A percentile compares a stretch with the other conserved stretches of the same genome.
phyloP scores from a whole-genome alignment of 2,797 vertebrate species.

The Emydoidea blandingii region DNA sequence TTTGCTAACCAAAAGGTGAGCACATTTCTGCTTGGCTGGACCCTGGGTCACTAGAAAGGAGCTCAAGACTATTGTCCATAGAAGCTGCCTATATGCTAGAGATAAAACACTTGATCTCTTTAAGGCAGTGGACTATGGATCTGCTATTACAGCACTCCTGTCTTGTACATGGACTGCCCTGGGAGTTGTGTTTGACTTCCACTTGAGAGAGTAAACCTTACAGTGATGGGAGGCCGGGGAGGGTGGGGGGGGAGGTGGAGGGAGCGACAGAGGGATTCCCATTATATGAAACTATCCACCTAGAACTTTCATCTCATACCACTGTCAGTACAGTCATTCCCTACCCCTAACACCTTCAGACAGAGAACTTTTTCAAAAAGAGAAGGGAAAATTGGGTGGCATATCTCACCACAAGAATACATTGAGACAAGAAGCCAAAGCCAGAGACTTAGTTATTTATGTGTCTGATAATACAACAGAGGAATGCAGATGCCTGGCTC shows the following conservation, averaged over 20 bases:
- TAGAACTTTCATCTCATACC: neutral
- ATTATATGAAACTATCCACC: neutral
- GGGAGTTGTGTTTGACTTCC: constrained; percentile 12
- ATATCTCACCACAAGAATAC: neutral
- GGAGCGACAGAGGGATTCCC: neutral
- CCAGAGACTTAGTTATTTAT: constrained; percentile 44
- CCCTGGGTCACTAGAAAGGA: neutral
- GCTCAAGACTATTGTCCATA: neutral
- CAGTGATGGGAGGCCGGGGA: neutral
- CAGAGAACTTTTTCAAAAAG: neutral
- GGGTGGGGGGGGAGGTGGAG: too few relatives aligned
- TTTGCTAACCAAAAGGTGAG: neutral
- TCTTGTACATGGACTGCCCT: neutral
- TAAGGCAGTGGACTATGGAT: neutral
- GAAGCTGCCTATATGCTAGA: neutral
- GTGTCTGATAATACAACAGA: neutral
- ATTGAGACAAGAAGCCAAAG: constrained; percentile 39
- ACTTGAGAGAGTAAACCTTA: neutral
- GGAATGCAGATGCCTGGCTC: neutral
- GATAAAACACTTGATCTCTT: neutral
- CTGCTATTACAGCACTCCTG: neutral
- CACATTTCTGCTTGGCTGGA: neutral
- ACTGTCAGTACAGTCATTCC: neutral
- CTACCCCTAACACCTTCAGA: neutral
- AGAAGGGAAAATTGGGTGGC: neutral